These are phyloP conservation scores for Drosophila affinis DNA, from an alignment of 2,888 invertebrate species.

Conservation along the genomic window DNA sequence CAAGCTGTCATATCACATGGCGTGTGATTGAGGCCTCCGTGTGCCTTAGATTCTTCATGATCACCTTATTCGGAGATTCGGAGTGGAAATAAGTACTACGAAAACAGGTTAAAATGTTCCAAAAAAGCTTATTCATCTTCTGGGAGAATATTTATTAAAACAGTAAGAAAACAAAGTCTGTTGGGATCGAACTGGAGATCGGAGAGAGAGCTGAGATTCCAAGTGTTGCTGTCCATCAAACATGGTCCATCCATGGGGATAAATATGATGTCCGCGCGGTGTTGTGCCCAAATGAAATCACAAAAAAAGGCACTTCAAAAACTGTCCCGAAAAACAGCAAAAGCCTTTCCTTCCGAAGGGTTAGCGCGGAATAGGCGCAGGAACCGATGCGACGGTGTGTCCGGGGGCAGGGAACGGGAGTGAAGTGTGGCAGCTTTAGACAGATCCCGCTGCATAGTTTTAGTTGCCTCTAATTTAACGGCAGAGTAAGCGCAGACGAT, in stretches of 20 bases:
- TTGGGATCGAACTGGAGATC: too few relatives aligned
- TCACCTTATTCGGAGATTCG: too few relatives aligned
- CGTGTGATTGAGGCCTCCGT: too few relatives aligned
- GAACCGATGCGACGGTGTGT: neutral
- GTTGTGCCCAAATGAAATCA: neutral
- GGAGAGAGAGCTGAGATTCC: too few relatives aligned
- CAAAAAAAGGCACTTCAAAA: neutral
- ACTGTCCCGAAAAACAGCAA: neutral
- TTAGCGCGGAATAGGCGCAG: neutral
- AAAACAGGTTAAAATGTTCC: neutral
- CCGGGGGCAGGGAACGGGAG: conserved; percentile 7
- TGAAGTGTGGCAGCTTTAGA: conserved; percentile 43
- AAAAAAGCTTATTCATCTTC: too few relatives aligned
- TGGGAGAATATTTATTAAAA: too few relatives aligned
- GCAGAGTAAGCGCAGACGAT: conserved; percentile 58
- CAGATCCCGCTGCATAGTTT: conserved; percentile 46
- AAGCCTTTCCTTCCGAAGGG: neutral
- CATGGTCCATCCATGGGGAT: too few relatives aligned
- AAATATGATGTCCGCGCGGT: too few relatives aligned
- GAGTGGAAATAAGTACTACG: neutral
- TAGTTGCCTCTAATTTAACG: conserved; percentile 68
- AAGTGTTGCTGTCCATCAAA: too few relatives aligned
- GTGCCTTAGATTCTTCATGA: too few relatives aligned
- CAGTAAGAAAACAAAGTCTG: too few relatives aligned
- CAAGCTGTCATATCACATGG: too few relatives aligned